phyloP scores from a whole-genome alignment of 1,140 invertebrate species.

The Theocolax elegans region DNA sequence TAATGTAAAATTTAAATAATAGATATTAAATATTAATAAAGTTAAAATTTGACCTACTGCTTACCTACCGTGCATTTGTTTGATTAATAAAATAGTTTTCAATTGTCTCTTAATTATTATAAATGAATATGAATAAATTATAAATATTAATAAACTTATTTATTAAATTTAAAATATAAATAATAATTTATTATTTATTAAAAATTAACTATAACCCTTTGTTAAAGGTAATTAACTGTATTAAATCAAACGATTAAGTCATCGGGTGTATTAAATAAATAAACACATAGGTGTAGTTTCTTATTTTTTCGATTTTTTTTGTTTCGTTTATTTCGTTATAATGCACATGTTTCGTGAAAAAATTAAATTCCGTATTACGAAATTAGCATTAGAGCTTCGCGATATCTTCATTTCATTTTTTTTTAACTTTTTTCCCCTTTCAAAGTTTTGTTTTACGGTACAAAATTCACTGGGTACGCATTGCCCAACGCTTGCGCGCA shows the following conservation, averaged over 20 bases:
- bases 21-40: not conserved
- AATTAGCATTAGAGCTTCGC: conserved; percentile 59
- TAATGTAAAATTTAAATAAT: too few species aligned
- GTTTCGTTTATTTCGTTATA: conserved; percentile 62
- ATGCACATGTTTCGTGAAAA: conserved; percentile 66
- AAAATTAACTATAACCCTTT: not conserved
- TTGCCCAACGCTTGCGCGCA: conserved; percentile 26
- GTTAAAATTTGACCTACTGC: too few species aligned
- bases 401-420: conserved; percentile 35
- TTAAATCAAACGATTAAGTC: not conserved
- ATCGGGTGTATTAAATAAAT: conserved; percentile 26
- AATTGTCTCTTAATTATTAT: too few species aligned
- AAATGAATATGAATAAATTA: too few species aligned
- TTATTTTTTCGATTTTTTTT: conserved; percentile 61
- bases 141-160: too few species aligned
- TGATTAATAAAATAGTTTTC: too few species aligned
- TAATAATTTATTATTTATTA: too few species aligned
- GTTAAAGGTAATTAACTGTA: too few species aligned
- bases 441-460: conserved; percentile 46
- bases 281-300: conserved; percentile 33
- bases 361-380: conserved; percentile 64
- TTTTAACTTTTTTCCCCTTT: conserved; percentile 23
- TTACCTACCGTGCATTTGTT: too few species aligned
- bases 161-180: not conserved
- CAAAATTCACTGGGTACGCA: conserved; percentile 54